Percentiles rank a stretch among this genome's conserved stretches.
These are phyloP conservation scores for Calycopis cecrops DNA, from an alignment of 1,140 invertebrate genomes.

Conservation along the genomic window DNA sequence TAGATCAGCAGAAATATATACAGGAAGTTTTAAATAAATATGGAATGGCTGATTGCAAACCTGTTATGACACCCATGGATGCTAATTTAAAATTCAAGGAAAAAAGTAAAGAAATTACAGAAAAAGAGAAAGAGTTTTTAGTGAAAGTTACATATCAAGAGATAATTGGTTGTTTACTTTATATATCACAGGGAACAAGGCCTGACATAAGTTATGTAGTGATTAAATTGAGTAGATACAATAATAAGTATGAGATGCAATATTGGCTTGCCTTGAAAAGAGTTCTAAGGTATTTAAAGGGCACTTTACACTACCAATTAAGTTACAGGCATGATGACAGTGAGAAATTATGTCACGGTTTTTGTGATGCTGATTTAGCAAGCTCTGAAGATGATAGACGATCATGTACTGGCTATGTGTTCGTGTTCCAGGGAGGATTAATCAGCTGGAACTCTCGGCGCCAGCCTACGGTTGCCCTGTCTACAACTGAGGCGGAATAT, in stretches of 20 bases:
- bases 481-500: conserved; percentile 30
- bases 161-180: conserved; percentile 22
- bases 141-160: conserved; percentile 21
- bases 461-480: conserved; percentile 30
- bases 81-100: conserved; percentile 20
- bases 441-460: conserved; percentile 30
- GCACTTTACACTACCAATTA: conserved; percentile 11
- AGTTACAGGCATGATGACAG: no score
- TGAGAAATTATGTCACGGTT: no score
- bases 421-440: conserved; percentile 27
- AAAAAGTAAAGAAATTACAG: not conserved
- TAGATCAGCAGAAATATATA: conserved; percentile 32
- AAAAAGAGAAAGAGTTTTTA: not conserved
- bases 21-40: conserved; percentile 29
- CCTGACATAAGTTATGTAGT: conserved; percentile 26
- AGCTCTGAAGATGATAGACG: conserved; percentile 18
- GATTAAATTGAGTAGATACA: conserved; percentile 24
- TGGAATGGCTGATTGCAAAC: conserved; percentile 32
- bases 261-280: conserved; percentile 28
- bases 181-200: conserved; percentile 22
- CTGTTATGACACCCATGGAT: conserved; percentile 27
- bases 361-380: no score
- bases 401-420: conserved; percentile 29
- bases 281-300: conserved; percentile 32
- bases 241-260: conserved; percentile 22